Conservation (phyloP, 2,797 vertebrate species). For the Notoglanidium macrostoma region DNA sequence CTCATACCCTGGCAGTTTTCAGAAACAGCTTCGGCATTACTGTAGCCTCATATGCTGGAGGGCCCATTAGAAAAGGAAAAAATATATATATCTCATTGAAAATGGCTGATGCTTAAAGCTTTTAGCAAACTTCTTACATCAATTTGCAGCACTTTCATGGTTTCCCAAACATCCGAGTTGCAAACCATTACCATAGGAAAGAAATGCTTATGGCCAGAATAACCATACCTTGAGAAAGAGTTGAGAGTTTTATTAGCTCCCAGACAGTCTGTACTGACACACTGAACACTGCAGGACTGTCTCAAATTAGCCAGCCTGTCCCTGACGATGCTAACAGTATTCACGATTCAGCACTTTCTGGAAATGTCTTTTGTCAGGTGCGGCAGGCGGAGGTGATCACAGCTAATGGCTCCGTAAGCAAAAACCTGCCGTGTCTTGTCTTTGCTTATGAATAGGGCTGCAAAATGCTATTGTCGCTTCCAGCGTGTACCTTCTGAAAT, state of each 20-base stretch:
- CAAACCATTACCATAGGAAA: conserved; percentile 9
- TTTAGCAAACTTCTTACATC: neutral
- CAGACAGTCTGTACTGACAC: conserved; percentile 33
- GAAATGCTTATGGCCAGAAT: neutral
- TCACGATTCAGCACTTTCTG: conserved; percentile 67
- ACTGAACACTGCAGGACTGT: conserved; percentile 20
- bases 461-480: neutral
- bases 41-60: neutral
- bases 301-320: conserved; percentile 48
- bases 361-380: conserved; percentile 68
- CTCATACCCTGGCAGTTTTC: conserved; percentile 3
- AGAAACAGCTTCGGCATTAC: conserved; percentile 9
- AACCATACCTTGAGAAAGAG: conserved; percentile 4
- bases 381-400: conserved; percentile 51
- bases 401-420: conserved; percentile 56
- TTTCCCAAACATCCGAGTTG: neutral
- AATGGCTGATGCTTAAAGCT: conserved; percentile 19
- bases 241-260: conserved; percentile 32
- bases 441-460: conserved; percentile 51
- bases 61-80: conserved; percentile 5
- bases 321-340: conserved; percentile 40
- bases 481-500: neutral
- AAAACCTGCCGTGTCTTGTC: conserved; percentile 51
- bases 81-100: neutral
- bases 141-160: conserved; percentile 17